Conservation (phyloP, 2,797 vertebrate genomes). For the Manis javanica region DNA sequence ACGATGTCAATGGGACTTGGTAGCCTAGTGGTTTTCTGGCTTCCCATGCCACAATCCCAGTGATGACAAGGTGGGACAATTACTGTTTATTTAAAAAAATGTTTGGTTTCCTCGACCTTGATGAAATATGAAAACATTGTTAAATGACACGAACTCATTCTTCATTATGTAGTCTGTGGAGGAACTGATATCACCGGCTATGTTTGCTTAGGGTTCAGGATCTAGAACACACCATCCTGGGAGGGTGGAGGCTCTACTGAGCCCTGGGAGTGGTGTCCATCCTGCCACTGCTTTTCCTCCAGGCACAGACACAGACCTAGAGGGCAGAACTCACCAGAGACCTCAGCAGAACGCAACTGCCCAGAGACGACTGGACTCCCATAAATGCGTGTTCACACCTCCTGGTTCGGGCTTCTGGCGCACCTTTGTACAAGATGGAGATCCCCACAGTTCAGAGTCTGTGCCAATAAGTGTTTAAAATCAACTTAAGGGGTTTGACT, state of each 20-base stretch:
- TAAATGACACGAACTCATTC: too few relatives aligned
- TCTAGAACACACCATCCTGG: background rate
- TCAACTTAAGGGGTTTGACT: background rate
- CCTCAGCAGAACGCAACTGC: background rate
- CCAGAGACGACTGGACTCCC: background rate
- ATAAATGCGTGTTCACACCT: background rate
- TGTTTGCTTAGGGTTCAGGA: background rate
- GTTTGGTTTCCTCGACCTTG: background rate
- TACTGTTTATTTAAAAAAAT: background rate
- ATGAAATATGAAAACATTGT: background rate
- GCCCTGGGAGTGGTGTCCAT: background rate
- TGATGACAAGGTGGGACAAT: too few relatives aligned
- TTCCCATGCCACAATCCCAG: fast-evolving
- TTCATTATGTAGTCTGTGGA: background rate
- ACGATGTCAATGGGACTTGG: fast-evolving
- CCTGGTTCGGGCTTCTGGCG: background rate
- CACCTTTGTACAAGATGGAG: background rate
- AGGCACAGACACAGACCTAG: background rate
- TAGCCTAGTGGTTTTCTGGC: background rate
- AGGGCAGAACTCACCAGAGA: background rate
- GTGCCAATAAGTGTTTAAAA: background rate
- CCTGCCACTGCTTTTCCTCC: background rate
- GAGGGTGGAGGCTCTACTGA: too few relatives aligned
- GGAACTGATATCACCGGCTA: background rate
- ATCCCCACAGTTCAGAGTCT: background rate